phyloP scores from a whole-genome alignment of 2,888 invertebrate genomes.

The Drosophila koepferae region DNA sequence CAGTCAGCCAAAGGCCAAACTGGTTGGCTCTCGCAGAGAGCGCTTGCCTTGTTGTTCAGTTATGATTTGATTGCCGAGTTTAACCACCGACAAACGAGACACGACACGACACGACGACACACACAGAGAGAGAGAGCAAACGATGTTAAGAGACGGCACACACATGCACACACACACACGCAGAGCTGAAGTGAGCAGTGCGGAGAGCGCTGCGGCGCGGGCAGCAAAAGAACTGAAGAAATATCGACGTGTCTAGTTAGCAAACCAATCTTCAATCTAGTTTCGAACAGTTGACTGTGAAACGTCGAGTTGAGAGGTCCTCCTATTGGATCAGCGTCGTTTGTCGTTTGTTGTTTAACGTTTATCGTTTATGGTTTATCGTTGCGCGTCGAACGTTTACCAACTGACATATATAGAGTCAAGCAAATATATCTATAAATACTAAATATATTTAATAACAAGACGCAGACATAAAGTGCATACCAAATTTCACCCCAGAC shows the following conservation, averaged over 20 bases:
- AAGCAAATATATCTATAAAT: background rate
- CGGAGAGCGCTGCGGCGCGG: slow-evolving; percentile 47
- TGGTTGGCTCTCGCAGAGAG: slow-evolving; percentile 49
- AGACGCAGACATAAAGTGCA: slow-evolving; percentile 42
- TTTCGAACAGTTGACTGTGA: slow-evolving; percentile 85
- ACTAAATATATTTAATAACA: slow-evolving; percentile 36
- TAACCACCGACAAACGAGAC: slow-evolving; percentile 83
- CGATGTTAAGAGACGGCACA: slow-evolving; percentile 63
- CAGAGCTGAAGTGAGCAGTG: slow-evolving; percentile 43
- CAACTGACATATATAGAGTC: slow-evolving; percentile 6
- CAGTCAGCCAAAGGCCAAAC: slow-evolving; percentile 33
- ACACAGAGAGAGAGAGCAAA: slow-evolving; percentile 57
- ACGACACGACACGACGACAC: slow-evolving; percentile 37
- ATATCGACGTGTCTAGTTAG: slow-evolving; percentile 85
- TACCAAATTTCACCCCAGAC: background rate
- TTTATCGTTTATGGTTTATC: slow-evolving; percentile 28
- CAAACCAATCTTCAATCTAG: slow-evolving; percentile 85
- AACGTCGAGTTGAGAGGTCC: slow-evolving; percentile 84
- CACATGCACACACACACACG: slow-evolving; percentile 27
- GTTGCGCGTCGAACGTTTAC: slow-evolving; percentile 38
- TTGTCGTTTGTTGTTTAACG: slow-evolving; percentile 36
- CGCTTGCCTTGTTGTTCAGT: slow-evolving; percentile 64
- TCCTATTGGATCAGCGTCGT: slow-evolving; percentile 77
- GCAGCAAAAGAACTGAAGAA: slow-evolving; percentile 82
- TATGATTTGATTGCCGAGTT: slow-evolving; percentile 81